Evolutionary conservation across 2,888 invertebrate species (phyloP).

Genomic region (Lasioglossum calceatum): DNA sequence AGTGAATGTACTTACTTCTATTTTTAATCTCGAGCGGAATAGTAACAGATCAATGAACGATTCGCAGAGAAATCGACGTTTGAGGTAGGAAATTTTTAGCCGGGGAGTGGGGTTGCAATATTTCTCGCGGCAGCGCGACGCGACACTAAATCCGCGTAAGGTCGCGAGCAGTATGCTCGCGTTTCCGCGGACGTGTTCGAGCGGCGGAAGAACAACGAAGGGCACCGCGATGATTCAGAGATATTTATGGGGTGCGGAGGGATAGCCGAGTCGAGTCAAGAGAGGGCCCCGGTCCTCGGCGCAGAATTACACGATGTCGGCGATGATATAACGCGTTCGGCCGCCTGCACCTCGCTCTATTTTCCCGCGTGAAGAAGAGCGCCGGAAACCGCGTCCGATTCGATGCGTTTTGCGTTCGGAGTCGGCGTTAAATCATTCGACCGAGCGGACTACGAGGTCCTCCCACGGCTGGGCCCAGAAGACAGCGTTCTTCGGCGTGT

Average conservation of each 20-base stretch:
- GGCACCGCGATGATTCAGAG: slow-evolving; percentile 79
- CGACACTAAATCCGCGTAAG: slow-evolving; percentile 37
- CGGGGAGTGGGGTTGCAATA: neutral
- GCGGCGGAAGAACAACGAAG: slow-evolving; percentile 61
- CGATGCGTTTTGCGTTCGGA: slow-evolving; percentile 14
- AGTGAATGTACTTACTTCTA: neutral
- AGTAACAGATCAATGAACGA: neutral
- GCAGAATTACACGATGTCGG: slow-evolving; percentile 80
- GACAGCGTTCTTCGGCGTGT: neutral
- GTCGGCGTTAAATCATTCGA: slow-evolving; percentile 55
- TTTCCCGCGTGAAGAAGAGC: slow-evolving; percentile 34
- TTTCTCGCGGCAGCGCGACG: slow-evolving; percentile 19
- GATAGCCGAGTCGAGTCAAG: slow-evolving; percentile 64
- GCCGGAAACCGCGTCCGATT: slow-evolving; percentile 12
- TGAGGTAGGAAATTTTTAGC: neutral
- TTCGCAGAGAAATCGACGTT: neutral
- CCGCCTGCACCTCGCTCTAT: neutral
- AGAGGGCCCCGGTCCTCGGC: slow-evolving; percentile 69
- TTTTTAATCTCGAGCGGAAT: neutral
- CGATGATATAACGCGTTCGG: slow-evolving; percentile 76
- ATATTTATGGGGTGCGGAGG: slow-evolving; percentile 81
- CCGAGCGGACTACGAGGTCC: neutral
- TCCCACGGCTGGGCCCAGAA: slow-evolving; percentile 15
- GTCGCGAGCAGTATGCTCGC: slow-evolving; percentile 55
- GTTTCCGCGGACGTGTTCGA: slow-evolving; percentile 62